Evolutionary conservation across 2,888 invertebrate species (phyloP).

Genomic region (Trachelus tabidus): DNA sequence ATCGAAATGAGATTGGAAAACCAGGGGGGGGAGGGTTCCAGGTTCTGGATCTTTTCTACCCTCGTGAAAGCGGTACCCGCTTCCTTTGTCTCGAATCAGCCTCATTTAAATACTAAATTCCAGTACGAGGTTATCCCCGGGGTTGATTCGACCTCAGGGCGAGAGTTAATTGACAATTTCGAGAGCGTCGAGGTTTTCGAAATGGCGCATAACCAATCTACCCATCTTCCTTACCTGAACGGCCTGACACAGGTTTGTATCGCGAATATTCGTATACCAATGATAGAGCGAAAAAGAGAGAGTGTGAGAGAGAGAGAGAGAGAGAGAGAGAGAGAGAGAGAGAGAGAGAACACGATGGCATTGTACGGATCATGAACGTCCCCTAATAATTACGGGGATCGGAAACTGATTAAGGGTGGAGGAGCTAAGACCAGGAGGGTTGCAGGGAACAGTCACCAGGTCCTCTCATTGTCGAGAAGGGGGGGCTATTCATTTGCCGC

Average conservation of each 20-base stretch:
- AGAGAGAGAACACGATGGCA: no score
- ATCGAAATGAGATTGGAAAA: conserved; percentile 21
- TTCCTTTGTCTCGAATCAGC: conserved; percentile 16
- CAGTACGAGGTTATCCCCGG: conserved; percentile 40
- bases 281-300: no score
- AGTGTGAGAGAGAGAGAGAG: no score
- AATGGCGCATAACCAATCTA: no score
- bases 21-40: conserved; percentile 10
- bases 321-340: no score
- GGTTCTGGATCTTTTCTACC: conserved; percentile 8
- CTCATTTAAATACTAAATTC: conserved; percentile 44
- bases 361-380: conserved; percentile 16
- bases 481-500: conserved; percentile 56
- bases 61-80: not conserved
- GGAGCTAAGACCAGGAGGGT: conserved; percentile 40
- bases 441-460: conserved; percentile 49
- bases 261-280: no score
- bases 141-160: not conserved
- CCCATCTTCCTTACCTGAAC: no score
- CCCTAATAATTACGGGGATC: conserved; percentile 61
- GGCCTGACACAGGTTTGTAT: not conserved
- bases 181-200: not conserved
- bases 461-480: conserved; percentile 53
- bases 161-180: conserved; percentile 42
- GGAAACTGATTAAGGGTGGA: conserved; percentile 58